Conservation (phyloP, 2,113 vertebrate species). For the Erythrolamprus reginae region DNA sequence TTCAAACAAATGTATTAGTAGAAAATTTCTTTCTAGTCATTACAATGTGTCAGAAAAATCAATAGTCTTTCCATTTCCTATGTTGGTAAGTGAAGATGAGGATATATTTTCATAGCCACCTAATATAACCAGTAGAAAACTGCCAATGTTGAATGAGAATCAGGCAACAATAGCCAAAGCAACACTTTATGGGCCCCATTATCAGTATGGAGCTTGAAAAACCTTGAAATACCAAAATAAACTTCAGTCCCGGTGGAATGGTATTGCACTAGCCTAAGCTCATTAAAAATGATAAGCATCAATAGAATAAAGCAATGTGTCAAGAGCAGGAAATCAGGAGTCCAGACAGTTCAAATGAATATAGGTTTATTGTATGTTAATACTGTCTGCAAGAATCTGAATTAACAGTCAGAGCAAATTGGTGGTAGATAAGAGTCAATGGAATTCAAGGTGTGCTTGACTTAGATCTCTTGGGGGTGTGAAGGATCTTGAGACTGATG, state of each 20-base stretch:
- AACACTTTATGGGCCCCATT: not conserved
- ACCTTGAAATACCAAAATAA: not conserved
- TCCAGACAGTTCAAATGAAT: not conserved
- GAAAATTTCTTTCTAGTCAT: not conserved
- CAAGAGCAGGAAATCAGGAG: not conserved
- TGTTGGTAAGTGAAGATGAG: not conserved
- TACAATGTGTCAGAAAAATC: not conserved
- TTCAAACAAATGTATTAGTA: not conserved
- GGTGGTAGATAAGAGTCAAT: not conserved
- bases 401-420: not conserved
- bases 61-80: not conserved
- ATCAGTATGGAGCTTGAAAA: not conserved
- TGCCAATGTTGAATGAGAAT: not conserved
- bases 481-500: not conserved
- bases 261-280: not conserved
- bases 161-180: not conserved
- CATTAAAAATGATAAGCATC: not conserved
- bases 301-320: not conserved
- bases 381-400: not conserved
- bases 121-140: not conserved
- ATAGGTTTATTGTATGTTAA: not conserved
- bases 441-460: not conserved
- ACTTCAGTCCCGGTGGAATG: not conserved
- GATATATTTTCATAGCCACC: not conserved
- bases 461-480: not conserved